phyloP scores from a whole-genome alignment of 2,797 vertebrate species.

The Lindbergichthys nudifrons region DNA sequence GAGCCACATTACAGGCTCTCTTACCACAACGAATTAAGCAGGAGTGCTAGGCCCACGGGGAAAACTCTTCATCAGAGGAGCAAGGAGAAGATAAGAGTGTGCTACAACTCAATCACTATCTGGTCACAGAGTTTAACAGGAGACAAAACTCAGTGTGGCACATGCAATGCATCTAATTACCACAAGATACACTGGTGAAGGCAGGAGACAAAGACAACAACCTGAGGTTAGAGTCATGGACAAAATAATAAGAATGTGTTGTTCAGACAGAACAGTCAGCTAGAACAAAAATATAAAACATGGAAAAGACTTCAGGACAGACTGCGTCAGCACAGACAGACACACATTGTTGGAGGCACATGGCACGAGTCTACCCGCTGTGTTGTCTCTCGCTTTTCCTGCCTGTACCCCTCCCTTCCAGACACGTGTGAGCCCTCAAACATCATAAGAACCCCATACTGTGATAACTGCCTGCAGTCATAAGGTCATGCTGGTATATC shows the following conservation, averaged over 20 bases:
- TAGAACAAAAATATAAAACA: constrained; percentile 27
- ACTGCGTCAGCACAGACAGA: constrained; percentile 18
- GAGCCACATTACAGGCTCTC: constrained; percentile 63
- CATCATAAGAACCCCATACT: constrained; percentile 21
- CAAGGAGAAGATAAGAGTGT: constrained; percentile 65
- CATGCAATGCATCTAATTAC: constrained; percentile 66
- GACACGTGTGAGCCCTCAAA: constrained; percentile 20
- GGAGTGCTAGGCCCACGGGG: constrained; percentile 54
- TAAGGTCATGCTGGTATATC: constrained; percentile 55
- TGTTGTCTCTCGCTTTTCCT: constrained; percentile 1
- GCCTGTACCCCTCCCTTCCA: not conserved
- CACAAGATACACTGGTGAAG: constrained; percentile 45
- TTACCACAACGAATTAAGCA: constrained; percentile 68
- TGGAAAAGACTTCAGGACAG: constrained; percentile 2
- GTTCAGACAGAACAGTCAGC: constrained; percentile 31
- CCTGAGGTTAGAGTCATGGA: constrained; percentile 27
- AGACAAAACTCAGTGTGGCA: constrained; percentile 70
- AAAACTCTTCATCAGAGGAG: constrained; percentile 63
- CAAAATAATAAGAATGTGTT: constrained; percentile 21
- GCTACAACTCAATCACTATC: constrained; percentile 70
- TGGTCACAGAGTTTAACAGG: constrained; percentile 66
- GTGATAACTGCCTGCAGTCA: constrained; percentile 45
- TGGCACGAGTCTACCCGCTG: constrained; percentile 10
- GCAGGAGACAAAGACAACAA: constrained; percentile 23
- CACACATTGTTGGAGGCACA: constrained; percentile 8